Evolutionary conservation across 1,140 invertebrate species (phyloP).

Genomic region (Paraescarpia echinospica): DNA sequence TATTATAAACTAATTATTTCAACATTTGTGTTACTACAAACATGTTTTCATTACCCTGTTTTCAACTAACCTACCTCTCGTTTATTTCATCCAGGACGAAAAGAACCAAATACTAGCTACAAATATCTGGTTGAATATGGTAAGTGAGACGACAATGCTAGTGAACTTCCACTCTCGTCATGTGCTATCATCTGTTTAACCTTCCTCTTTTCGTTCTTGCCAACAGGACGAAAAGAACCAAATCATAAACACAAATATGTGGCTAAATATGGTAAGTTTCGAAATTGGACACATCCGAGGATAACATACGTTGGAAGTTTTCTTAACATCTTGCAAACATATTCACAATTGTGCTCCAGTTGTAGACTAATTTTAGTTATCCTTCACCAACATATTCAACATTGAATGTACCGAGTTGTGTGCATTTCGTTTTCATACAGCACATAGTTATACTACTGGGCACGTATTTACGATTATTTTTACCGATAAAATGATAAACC

Average conservation of each 20-base stretch:
- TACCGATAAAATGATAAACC: neutral
- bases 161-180: neutral
- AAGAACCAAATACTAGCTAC: slow-evolving; percentile 25
- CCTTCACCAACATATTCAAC: neutral
- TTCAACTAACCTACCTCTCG: neutral
- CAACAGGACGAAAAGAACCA: slow-evolving; percentile 28
- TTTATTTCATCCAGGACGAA: slow-evolving; percentile 22
- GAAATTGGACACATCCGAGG: neutral
- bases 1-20: neutral
- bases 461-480: neutral
- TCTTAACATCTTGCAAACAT: neutral
- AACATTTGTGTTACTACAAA: neutral
- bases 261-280: slow-evolving; percentile 24
- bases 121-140: slow-evolving; percentile 25
- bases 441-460: neutral
- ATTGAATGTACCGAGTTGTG: neutral
- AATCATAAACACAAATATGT: slow-evolving; percentile 27
- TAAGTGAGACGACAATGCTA: neutral
- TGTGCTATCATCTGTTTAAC: neutral
- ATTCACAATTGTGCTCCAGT: neutral
- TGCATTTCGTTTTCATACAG: neutral
- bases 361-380: neutral
- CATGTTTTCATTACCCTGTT: neutral
- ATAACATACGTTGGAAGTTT: neutral
- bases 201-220: slow-evolving; percentile 1